phyloP scores from a whole-genome alignment of 2,888 invertebrate species.

The Heptascelio sp. region DNA sequence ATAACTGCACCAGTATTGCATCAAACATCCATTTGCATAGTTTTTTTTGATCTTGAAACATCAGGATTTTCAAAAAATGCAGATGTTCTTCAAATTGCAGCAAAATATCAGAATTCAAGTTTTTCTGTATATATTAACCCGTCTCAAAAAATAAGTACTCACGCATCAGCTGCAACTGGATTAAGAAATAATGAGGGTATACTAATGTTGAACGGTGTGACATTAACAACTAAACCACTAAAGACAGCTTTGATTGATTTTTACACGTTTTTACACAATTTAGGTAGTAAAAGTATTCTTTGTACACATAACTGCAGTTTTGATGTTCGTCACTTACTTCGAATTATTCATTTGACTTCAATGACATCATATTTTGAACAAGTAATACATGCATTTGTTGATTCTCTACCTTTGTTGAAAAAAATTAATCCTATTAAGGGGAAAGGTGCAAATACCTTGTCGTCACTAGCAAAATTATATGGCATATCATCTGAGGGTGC shows the following conservation, averaged over 20 bases:
- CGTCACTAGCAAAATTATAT: constrained; percentile 34
- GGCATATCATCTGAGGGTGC: constrained; percentile 15
- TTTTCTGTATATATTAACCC: constrained; percentile 48
- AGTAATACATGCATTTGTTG: not conserved
- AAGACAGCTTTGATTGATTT: not conserved
- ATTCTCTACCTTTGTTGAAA: constrained; percentile 39
- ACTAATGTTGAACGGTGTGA: not conserved
- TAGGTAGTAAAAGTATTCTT: constrained; percentile 3
- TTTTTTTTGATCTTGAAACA: constrained; percentile 60
- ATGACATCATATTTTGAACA: not conserved
- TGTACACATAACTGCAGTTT: constrained; percentile 35
- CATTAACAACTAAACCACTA: not conserved
- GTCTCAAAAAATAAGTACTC: constrained; percentile 24
- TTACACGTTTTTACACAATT: not conserved
- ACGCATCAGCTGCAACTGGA: constrained; percentile 44
- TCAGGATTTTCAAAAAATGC: constrained; percentile 26
- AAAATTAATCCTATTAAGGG: constrained; percentile 21
- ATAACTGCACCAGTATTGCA: too few relatives aligned
- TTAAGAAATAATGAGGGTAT: constrained; percentile 23
- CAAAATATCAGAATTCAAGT: constrained; percentile 24
- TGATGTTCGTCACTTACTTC: constrained; percentile 1
- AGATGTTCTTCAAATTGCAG: constrained; percentile 56
- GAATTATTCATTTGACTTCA: not conserved
- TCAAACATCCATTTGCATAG: not conserved
- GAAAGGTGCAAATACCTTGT: constrained; percentile 24